Evolutionary conservation across 2,797 vertebrate genomes (phyloP).

Genomic region (Nyctalus aviator): DNA sequence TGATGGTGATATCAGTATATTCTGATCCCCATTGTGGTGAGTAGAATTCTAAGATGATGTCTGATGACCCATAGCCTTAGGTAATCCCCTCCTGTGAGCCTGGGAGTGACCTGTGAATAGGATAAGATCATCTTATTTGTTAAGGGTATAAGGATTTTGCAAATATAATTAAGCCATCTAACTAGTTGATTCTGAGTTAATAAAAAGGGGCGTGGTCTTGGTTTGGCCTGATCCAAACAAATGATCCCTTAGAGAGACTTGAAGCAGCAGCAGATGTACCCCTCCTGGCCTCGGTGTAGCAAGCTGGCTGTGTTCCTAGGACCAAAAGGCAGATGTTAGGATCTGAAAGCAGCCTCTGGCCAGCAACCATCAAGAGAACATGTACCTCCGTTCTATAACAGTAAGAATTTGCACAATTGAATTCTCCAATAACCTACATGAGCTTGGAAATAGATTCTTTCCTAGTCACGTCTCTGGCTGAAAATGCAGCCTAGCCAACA

Average conservation of each 20-base stretch:
- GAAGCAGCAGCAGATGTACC: too few relatives aligned
- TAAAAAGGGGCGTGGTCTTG: not conserved
- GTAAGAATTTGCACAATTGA: not conserved
- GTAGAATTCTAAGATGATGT: not conserved
- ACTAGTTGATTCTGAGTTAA: not conserved
- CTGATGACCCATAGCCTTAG: not conserved
- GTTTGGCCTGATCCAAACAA: not conserved
- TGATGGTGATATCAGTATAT: fast-evolving
- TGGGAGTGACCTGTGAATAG: not conserved
- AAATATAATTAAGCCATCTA: not conserved
- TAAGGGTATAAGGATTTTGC: not conserved
- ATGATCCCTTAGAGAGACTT: not conserved
- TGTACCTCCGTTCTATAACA: not conserved
- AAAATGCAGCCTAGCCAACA: not conserved
- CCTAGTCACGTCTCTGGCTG: too few relatives aligned
- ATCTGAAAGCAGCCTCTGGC: not conserved
- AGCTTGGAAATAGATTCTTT: not conserved
- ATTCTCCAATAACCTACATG: not conserved
- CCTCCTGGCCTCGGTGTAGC: not conserved
- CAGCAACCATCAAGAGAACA: not conserved
- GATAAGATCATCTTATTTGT: not conserved
- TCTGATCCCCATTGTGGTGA: not conserved
- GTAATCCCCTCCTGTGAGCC: not conserved
- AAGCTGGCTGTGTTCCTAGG: too few relatives aligned
- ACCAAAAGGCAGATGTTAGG: not conserved